These are phyloP conservation scores for Dyspetes luteomarginatus DNA, from an alignment of 2,888 invertebrate genomes.

Conservation along the genomic window DNA sequence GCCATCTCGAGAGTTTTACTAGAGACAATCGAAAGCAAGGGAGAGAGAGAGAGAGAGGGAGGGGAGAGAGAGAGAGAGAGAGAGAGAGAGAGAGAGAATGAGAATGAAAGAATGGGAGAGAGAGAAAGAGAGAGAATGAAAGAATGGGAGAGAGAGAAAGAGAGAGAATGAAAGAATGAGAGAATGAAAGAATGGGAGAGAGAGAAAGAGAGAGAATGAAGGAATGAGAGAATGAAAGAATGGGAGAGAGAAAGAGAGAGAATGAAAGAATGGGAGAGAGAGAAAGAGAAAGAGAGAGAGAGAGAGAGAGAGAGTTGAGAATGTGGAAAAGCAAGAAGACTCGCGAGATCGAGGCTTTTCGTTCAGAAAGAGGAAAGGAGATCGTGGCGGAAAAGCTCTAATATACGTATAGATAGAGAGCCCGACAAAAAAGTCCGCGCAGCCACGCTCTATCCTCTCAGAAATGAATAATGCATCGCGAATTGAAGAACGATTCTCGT, in stretches of 20 bases:
- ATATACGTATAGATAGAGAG: neutral
- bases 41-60: too few species aligned
- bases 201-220: too few species aligned
- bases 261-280: neutral
- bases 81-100: too few species aligned
- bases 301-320: conserved; percentile 1
- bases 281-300: neutral
- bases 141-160: too few species aligned
- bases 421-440: conserved; percentile 22
- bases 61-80: too few species aligned
- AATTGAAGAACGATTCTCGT: conserved; percentile 66
- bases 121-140: too few species aligned
- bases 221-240: neutral
- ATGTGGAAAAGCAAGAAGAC: conserved; percentile 38
- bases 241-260: conserved; percentile 2
- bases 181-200: too few species aligned
- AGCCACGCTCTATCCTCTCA: conserved; percentile 6
- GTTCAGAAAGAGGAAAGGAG: conserved; percentile 24
- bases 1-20: too few species aligned
- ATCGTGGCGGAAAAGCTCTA: conserved; percentile 40
- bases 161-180: too few species aligned
- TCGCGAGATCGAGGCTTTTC: conserved; percentile 42
- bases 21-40: too few species aligned
- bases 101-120: too few species aligned
- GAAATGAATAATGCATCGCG: conserved; percentile 68